Evolutionary conservation across 2,113 vertebrate genomes (phyloP), one percentile per base, ranked within the genome.

Genomic region (Boulengerochromis microlepis): DNA sequence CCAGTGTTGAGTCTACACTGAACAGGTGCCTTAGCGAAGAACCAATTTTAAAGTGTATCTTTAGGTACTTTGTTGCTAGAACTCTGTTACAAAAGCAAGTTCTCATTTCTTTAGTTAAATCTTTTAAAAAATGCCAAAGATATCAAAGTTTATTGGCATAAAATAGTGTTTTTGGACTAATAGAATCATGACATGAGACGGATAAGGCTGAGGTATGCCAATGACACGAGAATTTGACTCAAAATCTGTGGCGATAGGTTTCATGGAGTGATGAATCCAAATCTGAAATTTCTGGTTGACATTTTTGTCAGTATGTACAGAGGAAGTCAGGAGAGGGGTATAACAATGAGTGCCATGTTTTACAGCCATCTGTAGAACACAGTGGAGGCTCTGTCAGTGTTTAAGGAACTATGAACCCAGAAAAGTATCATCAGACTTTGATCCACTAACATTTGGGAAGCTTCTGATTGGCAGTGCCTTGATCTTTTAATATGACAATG

Each of bases 161-260:
- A 61, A 33, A 33, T 19, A 7, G 5, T 33, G 29, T 7, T 61
- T 33, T 64, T 64, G 59, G 59, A 64, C 9, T 33, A 61, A 33
- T 19, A 64, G 16, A 33, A 64, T 61, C 16, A 61, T 33, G 29
- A 33, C 16, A 61, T 33, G 9, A 33, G 16, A 19, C 5, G 0
- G 57, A 61, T 19, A 11, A 33, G 3, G 16, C 16, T 61, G 59
- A 61, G 29, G 29, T 1, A 1, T 61, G 29, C 16, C 0, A 61
- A 29, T 59, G 13, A 59, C 53, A 7, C 0, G 0, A 61, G 16
- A 61, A 61, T 61, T 61, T 31, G 29, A 61, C 29, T 33, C 29
- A 61, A 19, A 33, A 61, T 61, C 29, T 10, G 1, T 61, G 57
- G 29, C 3, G 2, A 19, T 18, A 61, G 16, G 16, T 33, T 33